phyloP scores from a whole-genome alignment of 2,888 invertebrate genomes.

The Drosophila recens region DNA sequence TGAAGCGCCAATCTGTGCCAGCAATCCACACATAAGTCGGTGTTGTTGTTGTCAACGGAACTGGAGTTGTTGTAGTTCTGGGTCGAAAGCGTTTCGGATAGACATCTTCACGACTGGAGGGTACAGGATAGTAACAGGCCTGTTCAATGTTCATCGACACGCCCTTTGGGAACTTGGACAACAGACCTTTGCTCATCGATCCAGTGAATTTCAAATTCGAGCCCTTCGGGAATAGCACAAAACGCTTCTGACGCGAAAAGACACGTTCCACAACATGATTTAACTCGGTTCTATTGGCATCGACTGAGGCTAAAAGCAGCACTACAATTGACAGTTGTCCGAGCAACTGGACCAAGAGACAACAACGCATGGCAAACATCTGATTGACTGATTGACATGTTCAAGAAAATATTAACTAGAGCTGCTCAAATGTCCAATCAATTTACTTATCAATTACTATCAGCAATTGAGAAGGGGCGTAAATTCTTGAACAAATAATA shows the following conservation, averaged over 20 bases:
- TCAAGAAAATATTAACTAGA: background rate
- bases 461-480: constrained; percentile 29
- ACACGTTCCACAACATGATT: constrained; percentile 71
- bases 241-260: constrained; percentile 80
- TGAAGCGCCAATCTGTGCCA: constrained; percentile 78
- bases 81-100: constrained; percentile 79
- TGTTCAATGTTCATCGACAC: constrained; percentile 72
- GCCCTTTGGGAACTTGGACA: constrained; percentile 75
- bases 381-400: constrained; percentile 65
- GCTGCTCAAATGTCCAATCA: constrained; percentile 3
- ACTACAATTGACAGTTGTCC: constrained; percentile 6
- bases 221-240: constrained; percentile 80
- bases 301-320: background rate
- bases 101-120: constrained; percentile 76
- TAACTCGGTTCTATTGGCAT: constrained; percentile 53
- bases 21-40: constrained; percentile 76
- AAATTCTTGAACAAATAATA: constrained; percentile 52
- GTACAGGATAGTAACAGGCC: constrained; percentile 81
- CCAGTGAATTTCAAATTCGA: constrained; percentile 80
- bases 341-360: constrained; percentile 46
- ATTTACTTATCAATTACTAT: constrained; percentile 29
- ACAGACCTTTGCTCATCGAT: constrained; percentile 70
- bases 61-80: constrained; percentile 68
- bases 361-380: constrained; percentile 45
- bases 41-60: constrained; percentile 59